A percentile compares a stretch with the other conserved stretches of the same genome.
phyloP scores from a whole-genome alignment of 2,113 vertebrate genomes.

The Cheilinus undulatus region DNA sequence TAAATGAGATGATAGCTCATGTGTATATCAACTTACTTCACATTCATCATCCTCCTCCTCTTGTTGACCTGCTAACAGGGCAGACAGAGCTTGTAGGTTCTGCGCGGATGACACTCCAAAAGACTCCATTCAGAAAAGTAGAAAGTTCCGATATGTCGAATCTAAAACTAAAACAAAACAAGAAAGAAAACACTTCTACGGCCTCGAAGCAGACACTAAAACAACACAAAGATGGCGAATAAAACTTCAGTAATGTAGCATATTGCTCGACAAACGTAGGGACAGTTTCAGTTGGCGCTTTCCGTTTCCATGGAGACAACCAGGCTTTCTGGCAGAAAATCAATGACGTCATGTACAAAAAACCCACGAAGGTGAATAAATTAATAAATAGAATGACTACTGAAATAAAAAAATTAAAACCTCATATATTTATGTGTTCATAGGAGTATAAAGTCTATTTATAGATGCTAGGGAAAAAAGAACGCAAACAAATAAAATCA shows the following conservation, averaged over 20 bases:
- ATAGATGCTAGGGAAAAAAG: too few relatives aligned
- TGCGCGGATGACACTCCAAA: constrained; percentile 69
- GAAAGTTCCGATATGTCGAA: background rate
- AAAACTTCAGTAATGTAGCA: too few relatives aligned
- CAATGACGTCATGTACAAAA: constrained; percentile 22
- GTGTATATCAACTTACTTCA: constrained; percentile 54
- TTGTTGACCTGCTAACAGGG: constrained; percentile 75
- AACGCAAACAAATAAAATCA: too few relatives aligned
- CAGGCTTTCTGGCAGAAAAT: constrained; percentile 13
- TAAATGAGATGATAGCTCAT: background rate
- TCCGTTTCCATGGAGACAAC: constrained; percentile 56
- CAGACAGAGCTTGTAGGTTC: constrained; percentile 84
- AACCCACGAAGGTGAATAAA: background rate
- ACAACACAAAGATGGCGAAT: background rate
- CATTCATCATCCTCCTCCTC: constrained; percentile 72
- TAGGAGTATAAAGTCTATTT: too few relatives aligned
- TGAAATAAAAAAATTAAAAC: background rate
- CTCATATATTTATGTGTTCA: too few relatives aligned
- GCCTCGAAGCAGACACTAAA: background rate
- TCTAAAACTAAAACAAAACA: too few relatives aligned
- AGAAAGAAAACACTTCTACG: background rate
- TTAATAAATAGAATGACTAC: background rate
- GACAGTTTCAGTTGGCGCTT: constrained; percentile 35
- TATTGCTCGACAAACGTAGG: background rate
- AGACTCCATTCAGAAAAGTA: constrained; percentile 68